These are phyloP conservation scores for Cylas formicarius DNA, from an alignment of 1,140 invertebrate species.

Conservation along the genomic window DNA sequence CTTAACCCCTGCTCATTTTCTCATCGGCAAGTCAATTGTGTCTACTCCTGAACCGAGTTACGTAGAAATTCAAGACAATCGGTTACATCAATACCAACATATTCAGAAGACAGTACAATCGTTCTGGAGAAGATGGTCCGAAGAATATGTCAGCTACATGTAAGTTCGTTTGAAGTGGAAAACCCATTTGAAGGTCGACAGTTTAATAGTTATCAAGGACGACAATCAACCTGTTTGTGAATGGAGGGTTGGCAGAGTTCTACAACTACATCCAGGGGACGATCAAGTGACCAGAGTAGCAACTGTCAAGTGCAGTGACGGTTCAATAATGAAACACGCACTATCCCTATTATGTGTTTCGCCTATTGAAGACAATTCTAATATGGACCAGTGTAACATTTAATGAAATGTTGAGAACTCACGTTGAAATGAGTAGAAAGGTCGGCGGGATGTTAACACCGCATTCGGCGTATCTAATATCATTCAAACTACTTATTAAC, in stretches of 20 bases:
- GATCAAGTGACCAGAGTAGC: neutral
- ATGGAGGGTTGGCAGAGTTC: neutral
- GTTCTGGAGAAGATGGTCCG: neutral
- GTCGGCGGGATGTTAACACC: no score
- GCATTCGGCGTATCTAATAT: no score
- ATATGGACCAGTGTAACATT: no score
- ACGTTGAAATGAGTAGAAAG: no score
- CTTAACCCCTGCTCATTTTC: slow-evolving; percentile 38
- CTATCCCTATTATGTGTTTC: no score
- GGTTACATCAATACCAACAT: no score
- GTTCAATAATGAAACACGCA: no score
- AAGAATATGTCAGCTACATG: slow-evolving; percentile 25
- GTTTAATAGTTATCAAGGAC: slow-evolving; percentile 5
- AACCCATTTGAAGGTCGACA: neutral
- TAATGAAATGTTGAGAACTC: no score
- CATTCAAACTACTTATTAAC: no score
- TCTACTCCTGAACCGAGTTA: slow-evolving; percentile 16
- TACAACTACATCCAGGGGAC: neutral
- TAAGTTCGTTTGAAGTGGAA: slow-evolving; percentile 29
- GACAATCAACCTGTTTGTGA: slow-evolving; percentile 1
- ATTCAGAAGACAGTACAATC: no score
- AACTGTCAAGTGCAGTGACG: slow-evolving; percentile 1
- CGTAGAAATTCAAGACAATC: slow-evolving; percentile 2
- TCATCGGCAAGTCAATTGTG: slow-evolving; percentile 33
- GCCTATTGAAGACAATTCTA: no score